Percentiles rank a stretch among this genome's conserved stretches.
Evolutionary conservation across 2,888 invertebrate species (phyloP).

Genomic region (Anorthoa munda): DNA sequence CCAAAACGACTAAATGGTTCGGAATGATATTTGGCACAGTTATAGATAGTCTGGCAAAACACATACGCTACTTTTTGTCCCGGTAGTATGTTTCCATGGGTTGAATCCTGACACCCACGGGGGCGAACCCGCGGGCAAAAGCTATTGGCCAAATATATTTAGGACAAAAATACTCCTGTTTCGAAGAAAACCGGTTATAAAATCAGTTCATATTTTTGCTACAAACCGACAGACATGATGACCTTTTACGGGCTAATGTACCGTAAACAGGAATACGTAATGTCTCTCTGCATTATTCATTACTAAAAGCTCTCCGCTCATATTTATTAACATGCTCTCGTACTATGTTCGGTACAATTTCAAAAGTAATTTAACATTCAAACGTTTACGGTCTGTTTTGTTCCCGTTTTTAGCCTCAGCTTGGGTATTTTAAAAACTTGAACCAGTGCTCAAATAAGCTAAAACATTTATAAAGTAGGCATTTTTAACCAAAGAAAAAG

Average conservation of each 20-base stretch:
- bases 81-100: too few relatives aligned
- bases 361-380: slow-evolving; percentile 30
- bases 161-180: not conserved
- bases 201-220: not conserved
- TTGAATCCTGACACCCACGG: too few relatives aligned
- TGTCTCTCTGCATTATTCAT: slow-evolving; percentile 54
- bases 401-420: not conserved
- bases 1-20: too few relatives aligned
- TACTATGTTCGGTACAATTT: slow-evolving; percentile 28
- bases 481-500: too few relatives aligned
- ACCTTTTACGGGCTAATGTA: slow-evolving; percentile 53
- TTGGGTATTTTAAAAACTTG: not conserved
- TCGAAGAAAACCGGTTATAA: not conserved
- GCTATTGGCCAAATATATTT: too few relatives aligned
- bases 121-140: too few relatives aligned
- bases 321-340: slow-evolving; percentile 26
- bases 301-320: slow-evolving; percentile 25
- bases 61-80: too few relatives aligned
- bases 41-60: too few relatives aligned
- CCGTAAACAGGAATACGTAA: slow-evolving; percentile 47
- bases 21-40: too few relatives aligned
- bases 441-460: too few relatives aligned
- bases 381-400: slow-evolving; percentile 12
- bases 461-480: too few relatives aligned
- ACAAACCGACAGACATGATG: slow-evolving; percentile 28